Conservation (phyloP, 2,113 vertebrate species). For the Panthera leo region DNA sequence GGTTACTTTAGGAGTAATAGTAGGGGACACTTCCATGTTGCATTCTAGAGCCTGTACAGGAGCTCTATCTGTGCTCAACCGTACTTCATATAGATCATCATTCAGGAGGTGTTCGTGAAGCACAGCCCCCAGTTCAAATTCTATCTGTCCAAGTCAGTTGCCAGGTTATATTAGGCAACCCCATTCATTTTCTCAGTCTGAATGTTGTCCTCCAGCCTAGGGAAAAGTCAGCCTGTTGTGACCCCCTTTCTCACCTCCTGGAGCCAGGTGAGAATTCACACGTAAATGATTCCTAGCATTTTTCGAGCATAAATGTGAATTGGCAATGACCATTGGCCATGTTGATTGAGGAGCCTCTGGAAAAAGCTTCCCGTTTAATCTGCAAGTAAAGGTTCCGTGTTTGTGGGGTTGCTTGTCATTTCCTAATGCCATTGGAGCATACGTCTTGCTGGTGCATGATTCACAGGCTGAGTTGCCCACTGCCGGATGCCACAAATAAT, state of each 20-base stretch:
- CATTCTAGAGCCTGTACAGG: neutral
- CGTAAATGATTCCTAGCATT: neutral
- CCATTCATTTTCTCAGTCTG: accelerated
- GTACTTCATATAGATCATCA: neutral
- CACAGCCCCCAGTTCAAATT: neutral
- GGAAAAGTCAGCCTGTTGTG: neutral
- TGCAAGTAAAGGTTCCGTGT: neutral
- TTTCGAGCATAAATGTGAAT: constrained; percentile 33
- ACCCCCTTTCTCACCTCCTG: neutral
- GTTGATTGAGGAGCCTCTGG: constrained; percentile 39
- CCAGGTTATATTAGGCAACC: neutral
- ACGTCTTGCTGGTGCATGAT: constrained; percentile 34
- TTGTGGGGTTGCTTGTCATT: neutral
- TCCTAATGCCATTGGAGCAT: neutral
- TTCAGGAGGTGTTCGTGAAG: neutral
- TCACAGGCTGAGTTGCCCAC: constrained; percentile 4
- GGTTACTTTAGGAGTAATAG: neutral
- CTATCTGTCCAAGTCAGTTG: neutral
- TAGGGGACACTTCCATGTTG: neutral
- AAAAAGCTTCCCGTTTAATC: constrained; percentile 63
- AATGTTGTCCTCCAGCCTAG: neutral
- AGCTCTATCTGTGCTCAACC: neutral
- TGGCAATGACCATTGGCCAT: constrained; percentile 10
- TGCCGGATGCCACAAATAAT: constrained; percentile 61
- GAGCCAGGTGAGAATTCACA: constrained; percentile 9